These are phyloP conservation scores for Atherix ibis DNA, from an alignment of 2,888 invertebrate genomes.

Conservation along the genomic window DNA sequence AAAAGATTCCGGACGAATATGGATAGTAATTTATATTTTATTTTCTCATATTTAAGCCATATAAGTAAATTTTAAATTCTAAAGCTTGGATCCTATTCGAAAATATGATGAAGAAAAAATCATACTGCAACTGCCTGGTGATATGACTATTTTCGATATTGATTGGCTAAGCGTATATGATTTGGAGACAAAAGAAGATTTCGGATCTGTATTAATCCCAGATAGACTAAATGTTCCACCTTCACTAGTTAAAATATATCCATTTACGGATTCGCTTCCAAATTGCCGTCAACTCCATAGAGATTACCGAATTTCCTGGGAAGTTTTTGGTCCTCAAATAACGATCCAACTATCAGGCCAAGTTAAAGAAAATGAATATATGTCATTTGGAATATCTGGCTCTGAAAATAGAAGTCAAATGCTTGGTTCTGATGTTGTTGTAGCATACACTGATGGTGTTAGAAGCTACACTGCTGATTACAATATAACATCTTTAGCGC, in stretches of 20 bases:
- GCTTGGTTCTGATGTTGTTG: constrained; percentile 71
- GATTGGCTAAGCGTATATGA: constrained; percentile 77
- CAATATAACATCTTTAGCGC: constrained; percentile 66
- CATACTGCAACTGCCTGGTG: constrained; percentile 61
- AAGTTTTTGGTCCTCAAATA: constrained; percentile 75
- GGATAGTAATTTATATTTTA: constrained; percentile 69
- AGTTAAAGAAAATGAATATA: constrained; percentile 56
- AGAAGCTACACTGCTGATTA: constrained; percentile 68
- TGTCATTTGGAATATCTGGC: constrained; percentile 81
- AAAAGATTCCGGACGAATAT: constrained; percentile 73
- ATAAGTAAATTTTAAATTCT: constrained; percentile 2
- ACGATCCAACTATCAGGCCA: constrained; percentile 71
- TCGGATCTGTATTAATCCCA: constrained; percentile 60
- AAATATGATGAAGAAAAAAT: constrained; percentile 58
- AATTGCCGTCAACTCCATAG: constrained; percentile 77
- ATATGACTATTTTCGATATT: constrained; percentile 61
- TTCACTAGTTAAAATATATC: constrained; percentile 49
- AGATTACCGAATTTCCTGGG: constrained; percentile 73
- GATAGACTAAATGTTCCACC: constrained; percentile 76
- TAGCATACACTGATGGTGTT: constrained; percentile 55
- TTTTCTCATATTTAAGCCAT: no score
- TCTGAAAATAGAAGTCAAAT: constrained; percentile 52
- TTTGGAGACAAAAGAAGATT: constrained; percentile 46
- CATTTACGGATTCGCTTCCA: constrained; percentile 50
- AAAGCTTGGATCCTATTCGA: constrained; percentile 62